These are phyloP conservation scores for Nothura maculosa DNA, from an alignment of 2,797 vertebrate genomes.

Conservation along the genomic window DNA sequence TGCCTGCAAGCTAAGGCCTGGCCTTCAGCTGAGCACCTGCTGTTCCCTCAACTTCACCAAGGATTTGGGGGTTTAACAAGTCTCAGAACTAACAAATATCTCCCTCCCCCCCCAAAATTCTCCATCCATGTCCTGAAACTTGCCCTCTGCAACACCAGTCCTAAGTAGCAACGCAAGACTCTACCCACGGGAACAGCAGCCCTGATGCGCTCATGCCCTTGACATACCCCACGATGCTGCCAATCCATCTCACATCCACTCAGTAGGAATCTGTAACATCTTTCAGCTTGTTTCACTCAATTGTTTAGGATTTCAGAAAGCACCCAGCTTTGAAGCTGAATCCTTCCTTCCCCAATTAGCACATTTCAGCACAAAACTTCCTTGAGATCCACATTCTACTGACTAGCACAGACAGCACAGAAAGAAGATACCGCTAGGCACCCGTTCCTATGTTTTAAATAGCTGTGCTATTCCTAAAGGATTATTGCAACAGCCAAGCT, in stretches of 20 bases:
- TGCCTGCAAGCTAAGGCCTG: background rate
- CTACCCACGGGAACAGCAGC: background rate
- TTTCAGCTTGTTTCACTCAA: background rate
- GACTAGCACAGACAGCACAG: background rate
- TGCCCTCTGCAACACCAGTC: background rate
- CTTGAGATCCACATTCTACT: background rate
- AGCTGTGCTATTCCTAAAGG: slow-evolving; percentile 42
- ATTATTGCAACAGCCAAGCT: slow-evolving; percentile 9
- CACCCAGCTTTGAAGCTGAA: background rate
- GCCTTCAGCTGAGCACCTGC: background rate
- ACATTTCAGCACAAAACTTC: slow-evolving; percentile 18
- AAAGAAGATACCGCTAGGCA: slow-evolving; percentile 28
- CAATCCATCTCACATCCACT: rapidly evolving
- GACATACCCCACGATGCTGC: background rate
- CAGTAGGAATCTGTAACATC: background rate
- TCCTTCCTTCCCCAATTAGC: background rate
- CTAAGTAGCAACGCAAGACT: background rate
- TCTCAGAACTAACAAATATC: background rate
- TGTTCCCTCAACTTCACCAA: background rate
- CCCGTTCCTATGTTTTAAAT: slow-evolving; percentile 47
- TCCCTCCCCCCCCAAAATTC: background rate
- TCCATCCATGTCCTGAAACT: background rate
- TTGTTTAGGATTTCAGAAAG: background rate
- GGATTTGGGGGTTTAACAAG: background rate
- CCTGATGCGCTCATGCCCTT: rapidly evolving